phyloP scores from a whole-genome alignment of 2,888 invertebrate species.

The Ectobius pallidus region DNA sequence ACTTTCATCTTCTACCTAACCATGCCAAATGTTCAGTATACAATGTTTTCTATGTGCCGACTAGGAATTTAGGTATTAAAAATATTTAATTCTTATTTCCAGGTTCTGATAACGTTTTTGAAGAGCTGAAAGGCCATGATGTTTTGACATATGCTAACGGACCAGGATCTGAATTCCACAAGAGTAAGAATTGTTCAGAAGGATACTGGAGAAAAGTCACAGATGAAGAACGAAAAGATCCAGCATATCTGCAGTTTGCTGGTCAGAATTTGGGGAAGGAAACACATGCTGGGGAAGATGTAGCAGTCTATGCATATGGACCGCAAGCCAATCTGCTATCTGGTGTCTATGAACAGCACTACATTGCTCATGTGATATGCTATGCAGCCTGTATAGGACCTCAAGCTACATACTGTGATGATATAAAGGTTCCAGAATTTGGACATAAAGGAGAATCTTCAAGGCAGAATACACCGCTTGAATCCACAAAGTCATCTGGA shows the following conservation, averaged over 20 bases:
- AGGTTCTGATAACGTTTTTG: background rate
- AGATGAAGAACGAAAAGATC: conserved; percentile 1
- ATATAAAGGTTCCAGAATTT: background rate
- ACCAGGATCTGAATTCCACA: conserved; percentile 62
- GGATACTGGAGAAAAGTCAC: conserved; percentile 6
- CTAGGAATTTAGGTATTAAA: too few species aligned
- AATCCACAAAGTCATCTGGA: background rate
- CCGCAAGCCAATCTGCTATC: conserved; percentile 58
- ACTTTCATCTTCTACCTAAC: too few species aligned
- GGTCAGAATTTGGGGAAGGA: background rate
- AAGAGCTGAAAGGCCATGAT: conserved; percentile 55
- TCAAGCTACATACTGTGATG: background rate
- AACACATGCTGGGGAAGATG: conserved; percentile 39
- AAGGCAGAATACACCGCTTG: too few species aligned
- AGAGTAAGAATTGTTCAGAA: background rate
- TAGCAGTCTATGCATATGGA: conserved; percentile 39
- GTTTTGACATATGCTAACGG: conserved; percentile 69
- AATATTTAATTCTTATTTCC: too few species aligned
- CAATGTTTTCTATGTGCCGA: too few species aligned
- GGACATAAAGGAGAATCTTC: too few species aligned
- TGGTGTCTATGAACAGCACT: conserved; percentile 57
- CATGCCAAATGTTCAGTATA: too few species aligned
- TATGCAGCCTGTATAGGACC: conserved; percentile 54
- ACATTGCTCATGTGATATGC: conserved; percentile 55
- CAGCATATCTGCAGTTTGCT: conserved; percentile 5